These are phyloP conservation scores for Apodemus sylvaticus DNA, from an alignment of 2,113 vertebrate species.

Conservation along the genomic window DNA sequence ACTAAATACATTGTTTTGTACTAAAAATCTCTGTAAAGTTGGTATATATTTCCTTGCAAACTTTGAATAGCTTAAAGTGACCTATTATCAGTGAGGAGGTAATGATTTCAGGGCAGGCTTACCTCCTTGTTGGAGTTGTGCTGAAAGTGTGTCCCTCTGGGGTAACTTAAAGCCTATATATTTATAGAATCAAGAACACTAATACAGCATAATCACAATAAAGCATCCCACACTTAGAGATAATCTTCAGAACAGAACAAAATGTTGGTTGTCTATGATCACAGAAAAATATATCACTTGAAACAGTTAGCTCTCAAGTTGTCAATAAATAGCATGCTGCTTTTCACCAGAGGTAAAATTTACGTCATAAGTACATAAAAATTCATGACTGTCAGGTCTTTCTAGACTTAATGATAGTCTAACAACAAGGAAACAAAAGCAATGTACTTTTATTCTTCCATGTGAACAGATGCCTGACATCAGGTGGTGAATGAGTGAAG, in stretches of 20 bases:
- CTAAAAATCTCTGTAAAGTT: slow-evolving; percentile 55
- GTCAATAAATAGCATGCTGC: background rate
- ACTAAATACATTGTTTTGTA: slow-evolving; percentile 48
- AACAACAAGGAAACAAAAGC: slow-evolving; percentile 26
- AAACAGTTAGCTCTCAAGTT: slow-evolving; percentile 27
- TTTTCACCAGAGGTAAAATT: background rate
- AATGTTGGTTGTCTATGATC: slow-evolving; percentile 54
- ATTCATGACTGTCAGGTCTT: background rate
- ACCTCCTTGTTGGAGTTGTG: slow-evolving; percentile 52
- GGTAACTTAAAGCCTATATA: slow-evolving; percentile 60
- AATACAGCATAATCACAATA: slow-evolving; percentile 63
- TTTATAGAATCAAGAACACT: slow-evolving; percentile 70
- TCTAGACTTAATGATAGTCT: background rate
- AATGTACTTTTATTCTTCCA: background rate
- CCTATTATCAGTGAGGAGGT: slow-evolving; percentile 20
- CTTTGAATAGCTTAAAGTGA: slow-evolving; percentile 51
- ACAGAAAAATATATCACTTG: background rate
- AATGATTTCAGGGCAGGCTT: slow-evolving; percentile 30
- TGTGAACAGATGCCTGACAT: background rate
- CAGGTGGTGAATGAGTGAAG: background rate
- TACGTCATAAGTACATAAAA: background rate
- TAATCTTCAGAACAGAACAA: slow-evolving; percentile 70
- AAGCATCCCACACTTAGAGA: slow-evolving; percentile 58
- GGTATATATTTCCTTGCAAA: slow-evolving; percentile 34
- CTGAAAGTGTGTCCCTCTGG: slow-evolving; percentile 20